Base-by-base conservation (phyloP, 2,888 invertebrate species). In the Psylliodes chrysocephalus region DNA sequence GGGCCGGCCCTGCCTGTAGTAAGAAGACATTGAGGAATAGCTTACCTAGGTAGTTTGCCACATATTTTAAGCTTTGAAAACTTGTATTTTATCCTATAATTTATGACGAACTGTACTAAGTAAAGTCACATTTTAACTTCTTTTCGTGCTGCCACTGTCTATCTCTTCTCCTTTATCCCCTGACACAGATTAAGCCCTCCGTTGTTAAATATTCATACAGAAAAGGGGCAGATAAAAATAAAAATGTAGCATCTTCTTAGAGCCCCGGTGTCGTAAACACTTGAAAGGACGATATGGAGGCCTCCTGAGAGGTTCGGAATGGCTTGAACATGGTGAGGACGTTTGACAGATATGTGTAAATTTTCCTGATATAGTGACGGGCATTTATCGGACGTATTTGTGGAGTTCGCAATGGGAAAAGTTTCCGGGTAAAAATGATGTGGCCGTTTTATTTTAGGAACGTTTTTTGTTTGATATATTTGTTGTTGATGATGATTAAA, bases 181-280 rank as follows among this genome's bases (percentile, higher is more conserved):
- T 80, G 84, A 83, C 85, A 84, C 85, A 85, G 86, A 86, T 86
- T 86, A 86, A 85, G 85, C 82, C 82, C 82, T 80, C 28, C 81
- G 78, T 78, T 82, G 83, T 85, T 85, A 85, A 86, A 85, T 86
- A 86, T 86, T 86, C 85, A 85, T 86, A 84, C 80, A 82, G 84
- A 84, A 49, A 55, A 61, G 83, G 82, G 83, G 82, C 82, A 83
- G 84, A 85, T 85, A 84, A 85, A 85, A 85, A 85, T 84, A 85
- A 84, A 82, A 82, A 82, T 74, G 79, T 78, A 79, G 77, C 78
- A 77, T 76, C 79, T 77, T 75, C 77, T 77, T 72, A 74, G n/a
- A n/a, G 75, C 71, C 73, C 25, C 15, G 30, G 75, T 76, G 76
- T 71, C 73, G 81, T 81, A 81, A 82, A 82, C 81, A 81, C 81